Conservation (phyloP, 2,113 vertebrate genomes). For the Rhinichthys klamathensis region DNA sequence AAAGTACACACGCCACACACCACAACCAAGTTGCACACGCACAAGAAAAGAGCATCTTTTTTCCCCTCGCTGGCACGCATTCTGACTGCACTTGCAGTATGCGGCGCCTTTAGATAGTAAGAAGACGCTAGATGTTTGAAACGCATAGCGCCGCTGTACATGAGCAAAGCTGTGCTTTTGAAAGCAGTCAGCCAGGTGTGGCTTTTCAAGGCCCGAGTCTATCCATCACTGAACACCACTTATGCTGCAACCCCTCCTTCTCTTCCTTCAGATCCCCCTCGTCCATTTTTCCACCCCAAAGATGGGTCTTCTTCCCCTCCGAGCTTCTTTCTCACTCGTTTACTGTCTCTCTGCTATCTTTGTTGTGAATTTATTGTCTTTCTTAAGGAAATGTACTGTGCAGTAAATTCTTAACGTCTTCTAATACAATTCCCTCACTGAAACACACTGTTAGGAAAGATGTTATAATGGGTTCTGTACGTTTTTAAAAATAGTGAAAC, state of each 20-base stretch:
- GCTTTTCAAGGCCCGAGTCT: constrained; percentile 69
- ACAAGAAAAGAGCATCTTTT: constrained; percentile 31
- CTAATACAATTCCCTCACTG: background rate
- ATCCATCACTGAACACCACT: constrained; percentile 71
- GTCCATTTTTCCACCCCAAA: constrained; percentile 33
- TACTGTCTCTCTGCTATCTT: constrained; percentile 17
- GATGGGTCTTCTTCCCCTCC: constrained; percentile 13
- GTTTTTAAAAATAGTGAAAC: background rate
- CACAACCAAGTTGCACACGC: constrained; percentile 4
- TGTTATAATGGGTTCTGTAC: background rate
- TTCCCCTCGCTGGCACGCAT: constrained; percentile 56
- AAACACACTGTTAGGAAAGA: background rate
- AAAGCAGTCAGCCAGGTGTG: constrained; percentile 69
- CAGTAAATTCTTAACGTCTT: background rate
- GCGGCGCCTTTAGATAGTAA: constrained; percentile 71
- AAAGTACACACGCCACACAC: constrained; percentile 47
- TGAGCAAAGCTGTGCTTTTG: constrained; percentile 64
- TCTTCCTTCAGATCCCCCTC: constrained; percentile 24
- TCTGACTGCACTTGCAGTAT: constrained; percentile 68
- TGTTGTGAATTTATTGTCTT: constrained; percentile 15
- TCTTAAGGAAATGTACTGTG: background rate
- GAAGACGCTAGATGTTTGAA: constrained; percentile 76
- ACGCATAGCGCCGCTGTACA: constrained; percentile 70
- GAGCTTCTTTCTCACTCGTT: background rate
- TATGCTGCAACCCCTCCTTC: constrained; percentile 54